Base-by-base conservation (phyloP, 2,797 vertebrate species). In the Coracias cyanogaster region DNA sequence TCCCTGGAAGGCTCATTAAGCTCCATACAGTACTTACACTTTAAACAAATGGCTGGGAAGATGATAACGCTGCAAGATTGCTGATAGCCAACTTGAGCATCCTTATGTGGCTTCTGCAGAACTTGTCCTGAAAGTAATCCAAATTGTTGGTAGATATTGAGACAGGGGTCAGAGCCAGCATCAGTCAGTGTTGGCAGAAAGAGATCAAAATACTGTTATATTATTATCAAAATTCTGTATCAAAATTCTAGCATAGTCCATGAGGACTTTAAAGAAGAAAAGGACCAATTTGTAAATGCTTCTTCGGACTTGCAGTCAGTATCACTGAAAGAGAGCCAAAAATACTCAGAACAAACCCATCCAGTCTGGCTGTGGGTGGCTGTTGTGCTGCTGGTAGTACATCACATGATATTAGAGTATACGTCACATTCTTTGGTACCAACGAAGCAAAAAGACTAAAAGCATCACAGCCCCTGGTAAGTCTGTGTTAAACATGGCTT, bases 1-100 rank as follows among this genome's bases (percentile, higher is more conserved):
- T 94, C 82, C 80, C 77, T 72, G n/a, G 66, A 82, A 94, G 62
- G 58, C 62, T 97, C 80, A 82, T 86, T 90, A 90, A 82, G 66
- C 66, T 76, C 43, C 15, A 21, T 54, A 21, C 49, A 69, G 41
- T 60, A 72, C 69, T 37, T 66, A 49, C 51, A 20, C 31, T 55
- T 81, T 88, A 76, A 90, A 90, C 26, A 82, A 96, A 90, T 90
- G 54, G 6, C 76, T 90, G 73, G 54, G 29, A 86, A 83, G 41
- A 46, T 74, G 61, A 49, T 5, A 5, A 69, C 71, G 43, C 71
- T 76, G n/a, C 13, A 24, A n/a, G 37, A 37, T 28, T 95, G 39
- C 52, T 46, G 55, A 54, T 73, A 89, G 65, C 49, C 70, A 86
- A 1, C 43, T 41, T 80, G 17, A 82, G 48, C 61, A 62, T 80